Evolutionary conservation across 1,140 invertebrate species (phyloP), one percentile per base, ranked within the genome.

Genomic region (Holotrichia oblita): DNA sequence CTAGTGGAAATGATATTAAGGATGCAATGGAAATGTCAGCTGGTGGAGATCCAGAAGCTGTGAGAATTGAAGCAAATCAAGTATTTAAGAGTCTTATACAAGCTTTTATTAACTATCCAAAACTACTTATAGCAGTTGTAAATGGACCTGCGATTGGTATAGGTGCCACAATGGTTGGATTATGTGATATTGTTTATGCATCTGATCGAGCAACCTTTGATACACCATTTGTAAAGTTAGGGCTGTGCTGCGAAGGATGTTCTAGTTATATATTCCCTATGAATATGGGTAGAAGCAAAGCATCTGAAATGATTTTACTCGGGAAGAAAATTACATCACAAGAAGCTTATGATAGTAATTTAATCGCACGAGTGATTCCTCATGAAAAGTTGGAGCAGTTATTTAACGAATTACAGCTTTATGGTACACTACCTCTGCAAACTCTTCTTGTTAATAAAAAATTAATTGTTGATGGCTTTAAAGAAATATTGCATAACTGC

Each of bases 141-240:
- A 98, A 99, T 91, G 98, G 97, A 42, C 96, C 95, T 73, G 96
- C 97, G n/a, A 91, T 98, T 80, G 98, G 98, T 20, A 93, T 99
- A 81, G 93, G 93, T 73, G 93, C 93, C 0, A 98, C 97, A 8
- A 91, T 93, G 0, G 87, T 97, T 22, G 92, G 91, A 9, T 88
- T 99, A 0, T 98, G 93, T 91, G 98, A 99, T 89, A 89, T 94
- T 72, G 93, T 98, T 27, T 97, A 95, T 88, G 94, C 96, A 55
- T 92, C 93, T n/a, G 92, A 96, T 78, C 91, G 86, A 79, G 95
- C 96, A 14, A 94, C 92, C 81, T 97, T 99, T 86, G 89, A 92
- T 77, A 95, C 96, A 77, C 97, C 97, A 73, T 98, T 99, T 86
- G 89, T 93, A 40, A 88, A 89, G 80, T 86, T 98, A 40, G 95